These are phyloP conservation scores for Scomber colias DNA, from an alignment of 2,113 vertebrate genomes.

Conservation along the genomic window DNA sequence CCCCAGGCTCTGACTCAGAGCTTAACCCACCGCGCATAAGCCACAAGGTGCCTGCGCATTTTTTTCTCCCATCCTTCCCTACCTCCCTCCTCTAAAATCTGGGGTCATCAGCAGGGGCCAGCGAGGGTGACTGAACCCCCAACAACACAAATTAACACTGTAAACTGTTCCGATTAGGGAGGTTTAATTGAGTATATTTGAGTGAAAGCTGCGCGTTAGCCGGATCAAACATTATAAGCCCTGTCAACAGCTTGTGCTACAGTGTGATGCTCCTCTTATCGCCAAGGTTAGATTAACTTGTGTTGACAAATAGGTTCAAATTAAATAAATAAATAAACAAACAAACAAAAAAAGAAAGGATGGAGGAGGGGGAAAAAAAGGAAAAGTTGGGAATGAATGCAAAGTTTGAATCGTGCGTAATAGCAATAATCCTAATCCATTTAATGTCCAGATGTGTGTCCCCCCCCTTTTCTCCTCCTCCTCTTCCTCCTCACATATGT, in stretches of 20 bases:
- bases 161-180: slow-evolving; percentile 14
- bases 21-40: slow-evolving; percentile 69
- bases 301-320: not conserved
- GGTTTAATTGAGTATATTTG: slow-evolving; percentile 25
- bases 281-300: slow-evolving; percentile 70
- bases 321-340: not conserved
- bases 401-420: slow-evolving; percentile 49
- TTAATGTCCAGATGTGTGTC: no score
- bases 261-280: slow-evolving; percentile 29
- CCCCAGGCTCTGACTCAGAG: slow-evolving; percentile 68
- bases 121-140: slow-evolving; percentile 5
- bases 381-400: not conserved
- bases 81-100: slow-evolving; percentile 19
- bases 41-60: slow-evolving; percentile 77
- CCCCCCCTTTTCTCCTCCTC: no score
- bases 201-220: slow-evolving; percentile 44
- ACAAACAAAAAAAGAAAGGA: not conserved
- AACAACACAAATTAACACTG: slow-evolving; percentile 4
- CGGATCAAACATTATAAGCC: slow-evolving; percentile 54
- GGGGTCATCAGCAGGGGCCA: slow-evolving; percentile 62
- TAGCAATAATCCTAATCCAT: not conserved
- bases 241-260: slow-evolving; percentile 58
- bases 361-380: no score
- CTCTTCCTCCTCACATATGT: not conserved
- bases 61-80: not conserved